A percentile compares a stretch with the other conserved stretches of the same genome.
phyloP scores from a whole-genome alignment of 2,888 invertebrate species.

The Drosophila dives region DNA sequence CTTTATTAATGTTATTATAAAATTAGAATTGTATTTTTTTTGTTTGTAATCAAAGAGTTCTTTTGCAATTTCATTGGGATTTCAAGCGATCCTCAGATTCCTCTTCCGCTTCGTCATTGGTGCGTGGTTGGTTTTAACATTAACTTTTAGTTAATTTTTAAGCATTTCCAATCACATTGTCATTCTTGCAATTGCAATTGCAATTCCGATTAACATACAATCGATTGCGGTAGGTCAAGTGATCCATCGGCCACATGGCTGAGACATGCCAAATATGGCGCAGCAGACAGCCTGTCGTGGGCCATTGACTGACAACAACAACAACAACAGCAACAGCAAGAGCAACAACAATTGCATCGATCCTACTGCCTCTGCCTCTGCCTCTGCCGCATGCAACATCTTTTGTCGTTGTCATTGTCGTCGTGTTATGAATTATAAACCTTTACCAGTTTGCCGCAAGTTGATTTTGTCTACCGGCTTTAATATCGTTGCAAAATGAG shows the following conservation, averaged over 20 bases:
- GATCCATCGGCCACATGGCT: constrained; percentile 40
- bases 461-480: constrained; percentile 43
- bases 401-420: constrained; percentile 13
- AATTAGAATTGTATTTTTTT: background rate
- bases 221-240: constrained; percentile 54
- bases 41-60: background rate
- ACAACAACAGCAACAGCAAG: constrained; percentile 3
- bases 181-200: background rate
- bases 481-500: constrained; percentile 34
- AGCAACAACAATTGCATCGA: background rate
- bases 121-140: background rate
- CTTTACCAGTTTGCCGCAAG: constrained; percentile 24
- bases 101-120: background rate
- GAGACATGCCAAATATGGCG: constrained; percentile 47
- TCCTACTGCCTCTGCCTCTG: constrained; percentile 18
- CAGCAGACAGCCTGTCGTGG: constrained; percentile 44
- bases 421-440: constrained; percentile 60
- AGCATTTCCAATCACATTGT: background rate
- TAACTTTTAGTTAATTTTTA: background rate
- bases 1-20: background rate
- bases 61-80: background rate
- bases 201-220: constrained; percentile 48
- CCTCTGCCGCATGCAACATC: constrained; percentile 28
- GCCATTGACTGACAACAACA: constrained; percentile 38
- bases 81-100: background rate